These are phyloP conservation scores for Petrolisthes cinctipes DNA, from an alignment of 2,888 invertebrate genomes.

Conservation along the genomic window DNA sequence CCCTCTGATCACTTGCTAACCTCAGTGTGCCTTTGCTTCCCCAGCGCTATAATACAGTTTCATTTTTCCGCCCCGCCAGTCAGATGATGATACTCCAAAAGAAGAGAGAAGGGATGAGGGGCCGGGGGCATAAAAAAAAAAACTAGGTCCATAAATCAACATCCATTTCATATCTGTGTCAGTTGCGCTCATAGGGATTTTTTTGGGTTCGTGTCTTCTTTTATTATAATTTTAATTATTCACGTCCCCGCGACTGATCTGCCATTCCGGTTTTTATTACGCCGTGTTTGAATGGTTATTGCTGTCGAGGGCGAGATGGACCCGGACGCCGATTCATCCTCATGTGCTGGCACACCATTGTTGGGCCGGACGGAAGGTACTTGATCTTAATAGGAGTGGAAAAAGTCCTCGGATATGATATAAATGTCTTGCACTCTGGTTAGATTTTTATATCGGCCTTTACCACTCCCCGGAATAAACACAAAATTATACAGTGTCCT, in stretches of 20 bases:
- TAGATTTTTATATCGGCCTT: too few species aligned
- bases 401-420: too few species aligned
- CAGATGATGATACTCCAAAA: neutral
- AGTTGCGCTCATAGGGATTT: neutral
- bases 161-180: neutral
- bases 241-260: neutral
- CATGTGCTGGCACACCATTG: neutral
- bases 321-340: neutral
- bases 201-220: neutral
- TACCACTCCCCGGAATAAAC: too few species aligned
- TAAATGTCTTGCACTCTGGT: too few species aligned
- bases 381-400: too few species aligned
- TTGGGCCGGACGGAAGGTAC: too few species aligned
- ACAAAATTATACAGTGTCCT: too few species aligned
- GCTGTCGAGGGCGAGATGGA: neutral
- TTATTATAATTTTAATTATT: neutral
- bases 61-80: neutral
- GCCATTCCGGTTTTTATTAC: neutral
- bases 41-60: neutral
- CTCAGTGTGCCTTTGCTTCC: neutral
- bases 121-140: neutral
- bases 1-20: neutral
- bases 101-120: too few species aligned
- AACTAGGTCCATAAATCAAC: neutral
- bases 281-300: neutral